Evolutionary conservation across 1,140 invertebrate species (phyloP).

Genomic region (Triops longicaudatus): DNA sequence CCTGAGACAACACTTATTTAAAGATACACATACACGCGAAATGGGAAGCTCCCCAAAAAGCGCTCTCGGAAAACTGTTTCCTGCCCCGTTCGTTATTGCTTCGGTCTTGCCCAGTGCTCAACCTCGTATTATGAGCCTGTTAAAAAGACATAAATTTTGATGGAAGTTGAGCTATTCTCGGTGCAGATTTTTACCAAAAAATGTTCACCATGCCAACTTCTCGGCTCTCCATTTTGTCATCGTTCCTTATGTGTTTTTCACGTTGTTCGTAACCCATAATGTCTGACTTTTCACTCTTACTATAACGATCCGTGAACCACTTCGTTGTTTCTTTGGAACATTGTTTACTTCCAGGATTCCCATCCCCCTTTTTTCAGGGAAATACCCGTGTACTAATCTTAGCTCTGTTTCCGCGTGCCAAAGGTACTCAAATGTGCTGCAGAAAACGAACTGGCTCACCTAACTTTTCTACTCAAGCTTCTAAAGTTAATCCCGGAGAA

Average conservation of each 20-base stretch:
- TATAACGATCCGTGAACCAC: too few species aligned
- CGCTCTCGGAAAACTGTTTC: background rate
- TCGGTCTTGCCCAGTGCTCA: slow-evolving; percentile 6
- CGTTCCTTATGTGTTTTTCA: background rate
- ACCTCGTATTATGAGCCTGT: slow-evolving; percentile 9
- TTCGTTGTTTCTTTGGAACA: too few species aligned
- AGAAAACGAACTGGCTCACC: background rate
- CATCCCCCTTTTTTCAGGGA: too few species aligned
- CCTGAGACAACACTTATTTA: slow-evolving; percentile 15
- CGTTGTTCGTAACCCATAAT: too few species aligned
- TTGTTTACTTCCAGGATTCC: too few species aligned
- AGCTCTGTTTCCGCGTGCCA: background rate
- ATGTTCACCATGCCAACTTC: background rate
- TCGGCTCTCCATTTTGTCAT: background rate
- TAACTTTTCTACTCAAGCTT: background rate
- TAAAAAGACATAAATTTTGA: slow-evolving; percentile 13
- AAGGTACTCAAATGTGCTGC: background rate
- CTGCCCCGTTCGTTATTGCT: slow-evolving; percentile 14
- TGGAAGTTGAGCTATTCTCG: background rate
- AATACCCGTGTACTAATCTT: background rate
- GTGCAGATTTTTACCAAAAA: background rate
- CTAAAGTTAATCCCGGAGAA: background rate
- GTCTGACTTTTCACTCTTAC: too few species aligned
- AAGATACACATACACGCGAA: background rate
- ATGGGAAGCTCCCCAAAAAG: background rate